Base-by-base conservation (phyloP, 2,113 vertebrate species). In the Sebastes schlegelii region DNA sequence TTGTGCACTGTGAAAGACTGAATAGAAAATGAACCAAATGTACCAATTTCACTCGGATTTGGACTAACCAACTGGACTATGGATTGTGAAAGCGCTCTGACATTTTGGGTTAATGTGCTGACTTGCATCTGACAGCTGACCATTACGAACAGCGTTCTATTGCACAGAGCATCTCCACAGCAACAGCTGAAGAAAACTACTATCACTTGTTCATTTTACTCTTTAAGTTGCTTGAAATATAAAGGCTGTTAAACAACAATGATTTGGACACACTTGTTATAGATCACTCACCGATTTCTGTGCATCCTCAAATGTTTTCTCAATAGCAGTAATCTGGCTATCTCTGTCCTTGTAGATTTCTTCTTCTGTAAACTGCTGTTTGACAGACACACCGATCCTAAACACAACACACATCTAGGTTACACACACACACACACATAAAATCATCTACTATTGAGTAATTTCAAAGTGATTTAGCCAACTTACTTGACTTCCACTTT, bases 341-440 rank as follows among this genome's bases (percentile, higher is more conserved):
- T 99, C 98, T 63, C 98, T 91, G 85, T 99, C 98, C 82, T 99
- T 99, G 90, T 99, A 99, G 69, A 99, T 99, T 91, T 99, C 98
- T 61, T 99, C 98, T 81, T 99, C 98, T 0, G 97, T 99, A 82
- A 99, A 98, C 90, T 98, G 98, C 78, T 99, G 98, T 91, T 99
- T 99, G 86, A 99, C 97, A 4, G 98, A 99, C 23, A 99, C 98
- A 1, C 98, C 98, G 0, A 98, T 98, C 93, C 97, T 98, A 72
- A 19, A 83, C 1, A 69, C 58, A 87, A 77, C 73, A 76, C 14
- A 62, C 0, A 0, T 40, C 40, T 3, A 4, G 0, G 14, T 89
- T 21, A 78, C 8, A 40, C 13, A 70, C 3, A 60, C 5, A 17
- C 13, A 14, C 34, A 19, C 2, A 34, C 34, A 51, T 12, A 42